These are phyloP conservation scores for Pandemis cinnamomeana DNA, from an alignment of 2,888 invertebrate species.

Conservation along the genomic window DNA sequence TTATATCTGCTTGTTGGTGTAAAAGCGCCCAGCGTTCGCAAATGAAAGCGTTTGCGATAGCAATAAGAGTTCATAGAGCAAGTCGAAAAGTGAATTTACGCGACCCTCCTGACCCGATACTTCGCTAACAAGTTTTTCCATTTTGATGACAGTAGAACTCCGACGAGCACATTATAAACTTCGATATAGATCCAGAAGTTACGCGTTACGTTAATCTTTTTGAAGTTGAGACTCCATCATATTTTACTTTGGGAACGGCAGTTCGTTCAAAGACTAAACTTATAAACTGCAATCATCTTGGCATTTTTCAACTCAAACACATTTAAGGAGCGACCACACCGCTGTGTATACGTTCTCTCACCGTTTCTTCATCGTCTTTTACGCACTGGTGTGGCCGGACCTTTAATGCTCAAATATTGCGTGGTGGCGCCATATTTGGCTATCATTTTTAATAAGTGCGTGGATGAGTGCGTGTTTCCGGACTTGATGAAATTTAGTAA, in stretches of 20 bases:
- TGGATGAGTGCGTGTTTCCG: no score
- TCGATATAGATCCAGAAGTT: slow-evolving; percentile 18
- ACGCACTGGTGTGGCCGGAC: no score
- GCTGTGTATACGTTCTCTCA: no score
- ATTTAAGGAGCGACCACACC: neutral
- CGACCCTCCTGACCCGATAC: slow-evolving; percentile 35
- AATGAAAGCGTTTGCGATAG: slow-evolving; percentile 6
- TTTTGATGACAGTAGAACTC: slow-evolving; percentile 21
- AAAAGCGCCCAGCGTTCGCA: no score
- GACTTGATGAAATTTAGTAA: no score
- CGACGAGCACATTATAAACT: slow-evolving; percentile 16
- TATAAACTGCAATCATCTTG: neutral
- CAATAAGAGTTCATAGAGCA: neutral
- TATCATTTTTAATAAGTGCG: no score
- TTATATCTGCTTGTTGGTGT: no score
- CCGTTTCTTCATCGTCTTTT: no score
- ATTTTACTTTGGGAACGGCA: neutral
- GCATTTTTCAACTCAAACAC: neutral
- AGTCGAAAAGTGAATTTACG: slow-evolving; percentile 28
- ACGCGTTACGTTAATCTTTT: neutral
- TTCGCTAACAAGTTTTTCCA: slow-evolving; percentile 35
- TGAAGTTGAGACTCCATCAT: slow-evolving; percentile 1
- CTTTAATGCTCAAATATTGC: no score
- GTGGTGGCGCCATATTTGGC: no score
- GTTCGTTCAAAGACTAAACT: neutral